A percentile compares a stretch with the other conserved stretches of the same genome.
These are phyloP conservation scores for Betta splendens DNA, from an alignment of 2,797 vertebrate species.

Conservation along the genomic window DNA sequence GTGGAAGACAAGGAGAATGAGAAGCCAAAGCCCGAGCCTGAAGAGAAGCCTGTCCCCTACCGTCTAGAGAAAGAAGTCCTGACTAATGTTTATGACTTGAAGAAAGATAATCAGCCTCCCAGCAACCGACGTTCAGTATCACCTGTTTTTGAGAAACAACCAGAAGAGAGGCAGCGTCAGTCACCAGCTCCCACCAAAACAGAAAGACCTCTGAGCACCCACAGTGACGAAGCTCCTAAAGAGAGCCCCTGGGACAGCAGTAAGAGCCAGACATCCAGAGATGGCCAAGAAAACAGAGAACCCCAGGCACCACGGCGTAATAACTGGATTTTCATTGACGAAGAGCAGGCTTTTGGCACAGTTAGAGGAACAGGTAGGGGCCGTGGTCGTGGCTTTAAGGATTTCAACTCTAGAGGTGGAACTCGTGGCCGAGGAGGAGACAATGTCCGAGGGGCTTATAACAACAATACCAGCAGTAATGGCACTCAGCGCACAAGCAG, in stretches of 20 bases:
- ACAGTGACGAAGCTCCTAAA: slow-evolving; percentile 76
- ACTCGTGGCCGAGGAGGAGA: slow-evolving; percentile 65
- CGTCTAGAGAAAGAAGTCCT: slow-evolving; percentile 85
- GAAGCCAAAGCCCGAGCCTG: slow-evolving; percentile 88
- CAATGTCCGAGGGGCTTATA: slow-evolving; percentile 69
- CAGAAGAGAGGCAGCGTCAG: slow-evolving; percentile 67
- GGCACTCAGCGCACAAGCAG: slow-evolving; percentile 77
- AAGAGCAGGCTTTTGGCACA: slow-evolving; percentile 94
- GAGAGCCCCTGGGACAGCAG: slow-evolving; percentile 82
- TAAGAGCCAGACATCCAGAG: slow-evolving; percentile 76
- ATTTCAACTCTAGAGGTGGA: slow-evolving; percentile 88
- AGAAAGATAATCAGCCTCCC: slow-evolving; percentile 81
- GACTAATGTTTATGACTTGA: slow-evolving; percentile 84
- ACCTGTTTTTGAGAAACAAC: slow-evolving; percentile 81
- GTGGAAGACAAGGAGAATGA: slow-evolving; percentile 98
- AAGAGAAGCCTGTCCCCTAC: slow-evolving; percentile 85
- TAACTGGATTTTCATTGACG: slow-evolving; percentile 99
- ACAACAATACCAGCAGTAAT: slow-evolving; percentile 50
- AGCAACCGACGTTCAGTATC: slow-evolving; percentile 73
- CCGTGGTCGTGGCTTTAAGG: slow-evolving; percentile 90
- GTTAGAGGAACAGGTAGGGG: slow-evolving; percentile 86
- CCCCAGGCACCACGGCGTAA: slow-evolving; percentile 87
- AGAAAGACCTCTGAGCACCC: slow-evolving; percentile 77
- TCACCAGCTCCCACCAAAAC: slow-evolving; percentile 71
- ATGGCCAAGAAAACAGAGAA: slow-evolving; percentile 79